Conservation (phyloP, 2,797 vertebrate genomes). For the Falco cherrug region DNA sequence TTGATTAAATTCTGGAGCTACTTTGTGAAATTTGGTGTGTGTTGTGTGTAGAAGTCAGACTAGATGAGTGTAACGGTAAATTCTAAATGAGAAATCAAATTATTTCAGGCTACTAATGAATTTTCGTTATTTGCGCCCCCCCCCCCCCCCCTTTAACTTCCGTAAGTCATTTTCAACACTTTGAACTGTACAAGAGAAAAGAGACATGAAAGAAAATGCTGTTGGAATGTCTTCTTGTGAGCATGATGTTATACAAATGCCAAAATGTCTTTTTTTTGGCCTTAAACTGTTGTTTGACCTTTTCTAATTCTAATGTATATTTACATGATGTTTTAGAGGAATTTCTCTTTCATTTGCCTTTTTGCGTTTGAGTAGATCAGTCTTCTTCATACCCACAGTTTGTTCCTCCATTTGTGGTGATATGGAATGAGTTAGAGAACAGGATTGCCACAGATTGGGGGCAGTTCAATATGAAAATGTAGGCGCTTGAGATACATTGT, state of each 20-base stretch:
- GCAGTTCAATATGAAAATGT: neutral
- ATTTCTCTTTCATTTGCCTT: neutral
- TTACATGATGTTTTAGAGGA: neutral
- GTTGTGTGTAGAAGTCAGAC: neutral
- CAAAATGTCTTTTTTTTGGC: neutral
- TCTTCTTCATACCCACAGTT: neutral
- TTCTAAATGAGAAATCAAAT: neutral
- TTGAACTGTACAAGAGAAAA: neutral
- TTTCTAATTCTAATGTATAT: neutral
- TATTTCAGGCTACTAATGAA: neutral
- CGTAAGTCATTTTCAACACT: neutral
- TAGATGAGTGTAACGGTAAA: neutral
- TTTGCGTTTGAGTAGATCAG: neutral
- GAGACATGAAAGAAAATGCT: neutral
- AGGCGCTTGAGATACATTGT: neutral
- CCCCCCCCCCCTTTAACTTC: neutral
- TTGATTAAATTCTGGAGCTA: neutral
- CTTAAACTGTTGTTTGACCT: neutral
- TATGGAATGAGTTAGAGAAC: neutral
- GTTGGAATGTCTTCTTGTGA: neutral
- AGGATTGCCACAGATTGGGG: neutral
- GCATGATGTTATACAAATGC: neutral
- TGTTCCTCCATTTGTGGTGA: neutral
- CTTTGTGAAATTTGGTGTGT: neutral
- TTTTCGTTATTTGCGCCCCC: neutral